Evolutionary conservation across 2,888 invertebrate species (phyloP).

Genomic region (Oxystoma pomonae): DNA sequence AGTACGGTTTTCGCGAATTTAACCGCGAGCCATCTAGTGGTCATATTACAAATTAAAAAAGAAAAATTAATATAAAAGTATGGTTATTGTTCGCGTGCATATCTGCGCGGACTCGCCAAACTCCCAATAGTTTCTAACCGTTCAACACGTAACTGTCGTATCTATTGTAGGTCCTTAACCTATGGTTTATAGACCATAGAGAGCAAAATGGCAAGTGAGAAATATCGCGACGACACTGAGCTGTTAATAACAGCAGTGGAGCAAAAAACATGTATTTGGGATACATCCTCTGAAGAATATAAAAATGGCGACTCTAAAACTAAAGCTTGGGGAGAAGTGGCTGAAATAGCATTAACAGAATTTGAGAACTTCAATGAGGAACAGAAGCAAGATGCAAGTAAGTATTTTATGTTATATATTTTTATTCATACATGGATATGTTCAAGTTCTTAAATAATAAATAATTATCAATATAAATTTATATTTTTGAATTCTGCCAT

Average conservation of each 20-base stretch:
- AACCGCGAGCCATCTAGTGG: no score
- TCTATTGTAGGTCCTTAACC: no score
- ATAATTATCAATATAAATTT: not conserved
- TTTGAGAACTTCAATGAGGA: not conserved
- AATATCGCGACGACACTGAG: not conserved
- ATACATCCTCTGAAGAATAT: not conserved
- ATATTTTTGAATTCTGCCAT: slow-evolving; percentile 9
- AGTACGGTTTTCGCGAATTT: no score
- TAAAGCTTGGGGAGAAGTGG: not conserved
- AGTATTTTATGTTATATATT: not conserved
- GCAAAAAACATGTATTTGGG: not conserved
- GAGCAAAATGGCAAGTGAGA: not conserved
- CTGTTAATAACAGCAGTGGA: not conserved
- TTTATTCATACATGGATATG: not conserved
- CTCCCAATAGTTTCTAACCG: no score
- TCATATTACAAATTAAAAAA: no score
- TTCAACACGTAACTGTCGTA: no score
- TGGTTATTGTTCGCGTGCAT: no score
- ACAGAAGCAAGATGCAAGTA: not conserved
- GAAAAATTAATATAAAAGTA: no score
- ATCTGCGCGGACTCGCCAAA: no score
- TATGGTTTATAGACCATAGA: no score
- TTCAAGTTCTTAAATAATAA: not conserved
- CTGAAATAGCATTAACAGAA: not conserved
- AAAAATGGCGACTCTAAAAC: not conserved